Evolutionary conservation across 2,888 invertebrate genomes (phyloP).

Genomic region (Phyllotreta cruciferae): DNA sequence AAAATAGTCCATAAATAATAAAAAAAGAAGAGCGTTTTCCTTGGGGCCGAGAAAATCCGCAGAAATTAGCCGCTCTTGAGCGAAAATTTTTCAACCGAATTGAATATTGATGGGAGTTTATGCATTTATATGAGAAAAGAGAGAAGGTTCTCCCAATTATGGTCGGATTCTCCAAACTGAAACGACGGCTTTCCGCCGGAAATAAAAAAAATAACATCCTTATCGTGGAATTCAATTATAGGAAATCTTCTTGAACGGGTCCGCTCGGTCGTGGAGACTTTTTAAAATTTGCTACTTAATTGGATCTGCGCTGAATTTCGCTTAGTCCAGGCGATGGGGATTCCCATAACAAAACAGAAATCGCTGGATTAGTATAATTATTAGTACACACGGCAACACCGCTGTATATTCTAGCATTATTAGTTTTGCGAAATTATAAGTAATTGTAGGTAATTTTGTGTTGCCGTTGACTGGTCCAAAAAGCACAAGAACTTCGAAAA

Average conservation of each 20-base stretch:
- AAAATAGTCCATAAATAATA: conserved; percentile 18
- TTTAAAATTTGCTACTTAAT: conserved; percentile 53
- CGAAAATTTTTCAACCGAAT: conserved; percentile 27
- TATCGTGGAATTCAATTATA: conserved; percentile 55
- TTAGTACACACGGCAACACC: too few relatives aligned
- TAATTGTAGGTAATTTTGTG: too few relatives aligned
- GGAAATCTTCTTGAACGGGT: conserved; percentile 50
- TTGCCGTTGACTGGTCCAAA: conserved; percentile 34
- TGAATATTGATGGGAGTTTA: conserved; percentile 39
- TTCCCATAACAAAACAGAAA: too few relatives aligned
- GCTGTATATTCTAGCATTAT: too few relatives aligned
- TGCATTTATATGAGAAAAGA: conserved; percentile 37
- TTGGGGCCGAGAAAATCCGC: conserved; percentile 13
- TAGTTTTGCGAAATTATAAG: too few relatives aligned
- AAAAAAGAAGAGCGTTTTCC: background rate
- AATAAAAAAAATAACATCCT: conserved; percentile 48
- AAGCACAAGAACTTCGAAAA: conserved; percentile 42
- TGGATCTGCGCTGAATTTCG: conserved; percentile 46
- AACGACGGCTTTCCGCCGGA: conserved; percentile 38
- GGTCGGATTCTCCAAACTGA: conserved; percentile 40
- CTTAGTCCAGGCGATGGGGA: conserved; percentile 3
- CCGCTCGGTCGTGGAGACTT: conserved; percentile 44
- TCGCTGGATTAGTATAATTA: too few relatives aligned
- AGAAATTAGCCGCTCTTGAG: conserved; percentile 21
- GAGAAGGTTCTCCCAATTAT: conserved; percentile 39